These are phyloP conservation scores for Platysternon megacephalum DNA, from an alignment of 2,113 vertebrate genomes.

Conservation along the genomic window DNA sequence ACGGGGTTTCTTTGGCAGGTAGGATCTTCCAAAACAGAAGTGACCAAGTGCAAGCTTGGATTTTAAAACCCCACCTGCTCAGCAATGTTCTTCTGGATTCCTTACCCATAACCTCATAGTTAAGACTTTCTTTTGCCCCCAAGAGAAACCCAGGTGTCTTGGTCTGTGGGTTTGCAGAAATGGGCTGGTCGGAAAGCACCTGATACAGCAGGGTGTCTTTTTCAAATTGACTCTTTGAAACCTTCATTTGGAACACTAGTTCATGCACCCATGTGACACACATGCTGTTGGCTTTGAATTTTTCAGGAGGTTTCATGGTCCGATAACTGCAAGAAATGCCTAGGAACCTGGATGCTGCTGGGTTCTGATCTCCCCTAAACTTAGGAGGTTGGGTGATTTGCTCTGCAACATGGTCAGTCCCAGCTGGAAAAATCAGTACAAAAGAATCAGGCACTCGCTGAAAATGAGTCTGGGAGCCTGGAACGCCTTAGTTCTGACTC, in stretches of 20 bases:
- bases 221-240: background rate
- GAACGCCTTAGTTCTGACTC: background rate
- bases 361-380: background rate
- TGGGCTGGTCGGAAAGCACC: background rate
- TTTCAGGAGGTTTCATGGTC: background rate
- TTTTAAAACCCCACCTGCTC: rapidly evolving
- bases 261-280: too few relatives aligned
- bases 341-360: background rate
- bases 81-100: background rate
- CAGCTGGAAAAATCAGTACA: background rate
- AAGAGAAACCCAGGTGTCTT: background rate
- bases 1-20: rapidly evolving
- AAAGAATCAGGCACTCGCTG: background rate
- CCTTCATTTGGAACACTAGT: background rate
- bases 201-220: background rate
- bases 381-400: background rate
- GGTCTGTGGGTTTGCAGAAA: background rate
- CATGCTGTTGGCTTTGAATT: background rate
- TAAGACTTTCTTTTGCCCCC: background rate
- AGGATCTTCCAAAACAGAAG: background rate
- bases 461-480: background rate
- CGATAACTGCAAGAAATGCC: background rate
- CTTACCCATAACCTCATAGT: background rate
- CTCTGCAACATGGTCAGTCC: background rate
- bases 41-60: rapidly evolving